Percentiles rank a stretch among this genome's conserved stretches.
Conservation (phyloP, 2,888 invertebrate genomes). For the Apomyelois bistriatella region DNA sequence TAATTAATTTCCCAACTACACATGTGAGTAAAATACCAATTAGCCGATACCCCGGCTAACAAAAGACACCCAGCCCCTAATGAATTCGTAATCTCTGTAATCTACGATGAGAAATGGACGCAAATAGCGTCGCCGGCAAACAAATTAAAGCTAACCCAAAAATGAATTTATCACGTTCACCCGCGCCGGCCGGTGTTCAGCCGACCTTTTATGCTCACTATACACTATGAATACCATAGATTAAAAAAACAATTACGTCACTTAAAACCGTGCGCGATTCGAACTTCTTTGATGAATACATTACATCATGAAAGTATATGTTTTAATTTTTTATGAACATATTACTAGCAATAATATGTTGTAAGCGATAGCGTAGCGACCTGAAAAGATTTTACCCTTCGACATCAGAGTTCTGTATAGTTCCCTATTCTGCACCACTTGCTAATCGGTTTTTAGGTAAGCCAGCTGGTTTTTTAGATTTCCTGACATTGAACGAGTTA, state of each 20-base stretch:
- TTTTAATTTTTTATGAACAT: no score
- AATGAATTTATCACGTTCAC: slow-evolving; percentile 75
- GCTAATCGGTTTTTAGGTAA: no score
- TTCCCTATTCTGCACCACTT: no score
- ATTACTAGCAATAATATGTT: no score
- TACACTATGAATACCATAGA: background rate
- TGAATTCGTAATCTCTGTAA: slow-evolving; percentile 78
- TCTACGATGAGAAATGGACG: slow-evolving; percentile 78
- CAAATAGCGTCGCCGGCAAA: slow-evolving; percentile 63
- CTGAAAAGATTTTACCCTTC: no score
- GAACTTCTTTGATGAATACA: no score
- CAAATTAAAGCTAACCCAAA: slow-evolving; percentile 77
- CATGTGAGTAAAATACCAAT: slow-evolving; percentile 71
- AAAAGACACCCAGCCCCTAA: slow-evolving; percentile 73
- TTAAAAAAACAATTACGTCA: no score
- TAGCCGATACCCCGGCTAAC: slow-evolving; percentile 51
- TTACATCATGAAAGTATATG: background rate
- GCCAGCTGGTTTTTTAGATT: no score
- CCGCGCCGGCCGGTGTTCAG: slow-evolving; percentile 25
- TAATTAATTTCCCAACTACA: slow-evolving; percentile 45
- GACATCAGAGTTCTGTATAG: no score
- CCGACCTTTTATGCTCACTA: slow-evolving; percentile 10
- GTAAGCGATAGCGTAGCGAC: no score
- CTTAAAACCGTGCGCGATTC: no score
- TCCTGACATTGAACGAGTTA: no score